phyloP scores from a whole-genome alignment of 2,113 vertebrate species.

The Anarrhichthys ocellatus region DNA sequence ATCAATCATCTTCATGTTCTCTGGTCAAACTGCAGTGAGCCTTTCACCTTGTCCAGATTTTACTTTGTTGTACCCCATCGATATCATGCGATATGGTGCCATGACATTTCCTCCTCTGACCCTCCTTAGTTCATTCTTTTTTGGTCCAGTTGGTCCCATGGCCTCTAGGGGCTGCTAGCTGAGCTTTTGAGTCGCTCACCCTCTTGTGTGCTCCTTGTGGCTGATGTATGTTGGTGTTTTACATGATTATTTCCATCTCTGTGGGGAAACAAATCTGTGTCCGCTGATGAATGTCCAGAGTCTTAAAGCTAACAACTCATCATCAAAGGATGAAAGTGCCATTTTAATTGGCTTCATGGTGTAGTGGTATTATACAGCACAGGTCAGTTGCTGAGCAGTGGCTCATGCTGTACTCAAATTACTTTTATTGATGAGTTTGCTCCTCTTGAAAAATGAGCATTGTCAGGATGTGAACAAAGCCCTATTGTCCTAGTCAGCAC shows the following conservation, averaged over 20 bases:
- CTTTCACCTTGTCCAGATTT: not conserved
- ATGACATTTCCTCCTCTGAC: not conserved
- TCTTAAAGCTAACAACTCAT: constrained; percentile 39
- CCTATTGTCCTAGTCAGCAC: constrained; percentile 62
- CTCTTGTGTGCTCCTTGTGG: not conserved
- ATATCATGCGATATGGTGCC: not conserved
- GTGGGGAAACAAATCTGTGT: constrained; percentile 6
- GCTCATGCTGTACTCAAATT: constrained; percentile 73
- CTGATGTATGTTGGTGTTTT: constrained; percentile 15
- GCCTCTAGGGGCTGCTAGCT: constrained; percentile 14
- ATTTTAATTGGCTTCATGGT: constrained; percentile 66
- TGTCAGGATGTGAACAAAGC: constrained; percentile 70
- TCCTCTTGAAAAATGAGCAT: constrained; percentile 73
- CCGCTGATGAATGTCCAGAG: constrained; percentile 7
- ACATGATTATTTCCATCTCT: constrained; percentile 21
- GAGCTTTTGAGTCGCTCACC: not conserved
- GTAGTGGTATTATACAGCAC: constrained; percentile 53
- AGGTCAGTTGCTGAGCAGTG: constrained; percentile 67
- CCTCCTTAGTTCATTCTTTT: not conserved
- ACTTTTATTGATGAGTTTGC: constrained; percentile 73
- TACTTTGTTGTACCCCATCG: not conserved
- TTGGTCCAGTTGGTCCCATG: not conserved
- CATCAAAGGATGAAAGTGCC: constrained; percentile 48
- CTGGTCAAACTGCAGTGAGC: not conserved
- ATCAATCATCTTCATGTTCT: not conserved